These are phyloP conservation scores for Idaea straminata DNA, from an alignment of 2,888 invertebrate species.

Conservation along the genomic window DNA sequence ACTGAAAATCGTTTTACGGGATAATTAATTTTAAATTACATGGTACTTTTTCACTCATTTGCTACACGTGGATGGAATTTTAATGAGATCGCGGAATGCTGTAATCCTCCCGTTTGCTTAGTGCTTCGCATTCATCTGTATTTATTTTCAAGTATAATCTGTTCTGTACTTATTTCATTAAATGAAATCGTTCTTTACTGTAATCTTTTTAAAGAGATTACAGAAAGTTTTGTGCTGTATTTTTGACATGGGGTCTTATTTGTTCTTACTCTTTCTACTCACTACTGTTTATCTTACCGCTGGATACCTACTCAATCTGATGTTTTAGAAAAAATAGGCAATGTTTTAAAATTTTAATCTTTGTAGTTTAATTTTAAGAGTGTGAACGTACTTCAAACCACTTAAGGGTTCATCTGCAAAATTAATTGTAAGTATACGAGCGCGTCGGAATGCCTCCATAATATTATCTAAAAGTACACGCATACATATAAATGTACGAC, in stretches of 20 bases:
- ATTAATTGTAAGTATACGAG: conserved; percentile 55
- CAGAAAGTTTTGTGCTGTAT: not conserved
- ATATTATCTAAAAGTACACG: conserved; percentile 62
- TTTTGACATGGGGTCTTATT: not conserved
- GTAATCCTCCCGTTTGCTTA: conserved; percentile 19
- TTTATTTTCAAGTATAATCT: conserved; percentile 6
- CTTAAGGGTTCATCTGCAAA: conserved; percentile 47
- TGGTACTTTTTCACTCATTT: conserved; percentile 27
- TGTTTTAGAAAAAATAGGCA: too few relatives aligned
- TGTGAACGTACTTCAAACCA: conserved; percentile 17
- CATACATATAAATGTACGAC: conserved; percentile 68
- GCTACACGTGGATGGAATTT: conserved; percentile 22
- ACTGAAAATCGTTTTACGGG: conserved; percentile 19
- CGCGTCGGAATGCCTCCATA: conserved; percentile 57
- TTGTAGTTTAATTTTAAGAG: too few relatives aligned
- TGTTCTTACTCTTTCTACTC: not conserved
- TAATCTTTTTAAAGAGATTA: not conserved
- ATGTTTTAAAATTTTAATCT: too few relatives aligned
- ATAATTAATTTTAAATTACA: conserved; percentile 28
- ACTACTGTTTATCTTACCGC: not conserved
- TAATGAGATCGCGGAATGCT: conserved; percentile 25
- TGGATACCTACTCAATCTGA: too few relatives aligned
- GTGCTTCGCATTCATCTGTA: conserved; percentile 6
- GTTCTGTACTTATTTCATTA: conserved; percentile 10
- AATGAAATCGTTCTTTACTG: not conserved